Conservation (phyloP, 1,140 invertebrate species). For the Ganaspis sp. region DNA sequence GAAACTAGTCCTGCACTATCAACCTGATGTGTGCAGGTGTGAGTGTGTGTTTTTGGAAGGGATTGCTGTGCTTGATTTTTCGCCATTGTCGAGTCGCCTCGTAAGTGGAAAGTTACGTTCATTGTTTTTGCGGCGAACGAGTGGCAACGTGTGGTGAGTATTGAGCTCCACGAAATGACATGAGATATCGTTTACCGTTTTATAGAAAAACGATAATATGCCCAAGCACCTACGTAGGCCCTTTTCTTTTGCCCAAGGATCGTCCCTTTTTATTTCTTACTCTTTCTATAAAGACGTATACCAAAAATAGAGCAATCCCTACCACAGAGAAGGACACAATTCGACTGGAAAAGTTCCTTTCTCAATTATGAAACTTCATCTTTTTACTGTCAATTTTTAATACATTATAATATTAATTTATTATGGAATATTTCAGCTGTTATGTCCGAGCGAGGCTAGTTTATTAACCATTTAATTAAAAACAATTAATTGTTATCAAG, state of each 20-base stretch:
- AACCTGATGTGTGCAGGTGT: background rate
- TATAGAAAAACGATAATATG: conserved; percentile 42
- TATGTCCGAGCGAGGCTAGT: no score
- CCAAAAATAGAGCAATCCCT: no score
- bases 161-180: conserved; percentile 46
- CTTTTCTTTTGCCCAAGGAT: background rate
- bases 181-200: conserved; percentile 44
- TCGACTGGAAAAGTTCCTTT: no score
- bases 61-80: conserved; percentile 53
- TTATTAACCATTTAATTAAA: no score
- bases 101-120: conserved; percentile 60
- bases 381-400: no score
- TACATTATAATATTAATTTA: no score
- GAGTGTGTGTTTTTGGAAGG: background rate
- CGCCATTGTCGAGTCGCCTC: conserved; percentile 33
- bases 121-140: conserved; percentile 51
- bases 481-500: no score
- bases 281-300: no score
- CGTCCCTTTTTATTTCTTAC: background rate
- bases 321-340: no score
- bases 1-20: conserved; percentile 8
- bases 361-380: no score
- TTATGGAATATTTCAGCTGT: no score
- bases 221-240: conserved; percentile 32
- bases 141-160: conserved; percentile 31